Conservation (phyloP, 2,888 invertebrate species). For the Sinotaia quadrata region DNA sequence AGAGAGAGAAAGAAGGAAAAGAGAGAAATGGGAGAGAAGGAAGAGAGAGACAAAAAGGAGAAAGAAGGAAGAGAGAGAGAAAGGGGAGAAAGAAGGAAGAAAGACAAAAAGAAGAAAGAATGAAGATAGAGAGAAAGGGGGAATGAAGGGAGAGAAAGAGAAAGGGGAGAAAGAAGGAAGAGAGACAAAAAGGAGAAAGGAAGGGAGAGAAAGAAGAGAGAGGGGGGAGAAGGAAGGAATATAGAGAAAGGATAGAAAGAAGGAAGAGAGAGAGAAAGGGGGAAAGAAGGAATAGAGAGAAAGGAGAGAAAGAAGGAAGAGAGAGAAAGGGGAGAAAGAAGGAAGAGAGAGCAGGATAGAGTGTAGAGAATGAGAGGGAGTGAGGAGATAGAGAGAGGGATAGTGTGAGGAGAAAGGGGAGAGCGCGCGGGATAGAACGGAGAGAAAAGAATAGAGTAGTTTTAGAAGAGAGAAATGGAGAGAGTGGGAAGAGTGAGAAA, state of each 20-base stretch:
- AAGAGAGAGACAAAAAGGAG: not conserved
- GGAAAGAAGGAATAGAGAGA: not conserved
- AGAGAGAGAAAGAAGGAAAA: too few species aligned
- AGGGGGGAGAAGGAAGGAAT: not conserved
- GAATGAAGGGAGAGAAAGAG: not conserved
- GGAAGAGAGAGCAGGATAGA: not conserved
- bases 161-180: not conserved
- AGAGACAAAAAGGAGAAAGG: not conserved
- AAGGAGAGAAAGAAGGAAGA: not conserved
- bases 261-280: conserved; percentile 3
- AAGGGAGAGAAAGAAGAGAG: not conserved
- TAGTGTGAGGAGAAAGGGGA: not conserved
- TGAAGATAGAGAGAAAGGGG: not conserved
- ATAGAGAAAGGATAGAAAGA: not conserved
- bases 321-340: not conserved
- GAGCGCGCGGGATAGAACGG: not conserved
- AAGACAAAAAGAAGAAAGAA: not conserved
- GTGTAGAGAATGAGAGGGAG: not conserved
- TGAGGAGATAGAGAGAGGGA: not conserved
- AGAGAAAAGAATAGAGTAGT: not conserved
- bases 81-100: not conserved
- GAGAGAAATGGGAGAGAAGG: not conserved
- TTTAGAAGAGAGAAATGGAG: not conserved
- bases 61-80: not conserved
- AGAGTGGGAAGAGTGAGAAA: not conserved